Evolutionary conservation across 2,113 vertebrate species (phyloP).

Genomic region (Onychostruthus taczanowskii): DNA sequence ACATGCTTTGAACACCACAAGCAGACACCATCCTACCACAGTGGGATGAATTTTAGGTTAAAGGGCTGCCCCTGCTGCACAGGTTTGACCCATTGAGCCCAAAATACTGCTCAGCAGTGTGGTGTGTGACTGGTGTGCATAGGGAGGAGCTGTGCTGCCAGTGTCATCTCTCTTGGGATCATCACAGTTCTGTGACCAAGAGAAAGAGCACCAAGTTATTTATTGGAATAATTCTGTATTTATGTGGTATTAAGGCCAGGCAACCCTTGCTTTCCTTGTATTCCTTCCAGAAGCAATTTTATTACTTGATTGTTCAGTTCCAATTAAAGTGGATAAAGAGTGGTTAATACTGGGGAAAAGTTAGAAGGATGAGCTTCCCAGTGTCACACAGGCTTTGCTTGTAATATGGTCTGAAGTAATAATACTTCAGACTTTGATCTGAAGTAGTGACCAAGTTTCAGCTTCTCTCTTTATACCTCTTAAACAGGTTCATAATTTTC

Average conservation of each 20-base stretch:
- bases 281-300: not conserved
- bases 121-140: not conserved
- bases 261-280: not conserved
- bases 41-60: not conserved
- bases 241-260: not conserved
- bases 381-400: rapidly evolving
- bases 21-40: not conserved
- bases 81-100: not conserved
- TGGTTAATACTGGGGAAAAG: not conserved
- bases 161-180: not conserved
- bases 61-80: not conserved
- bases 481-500: not conserved
- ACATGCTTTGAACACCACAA: not conserved
- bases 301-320: not conserved
- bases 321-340: not conserved
- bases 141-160: not conserved
- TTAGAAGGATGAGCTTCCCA: not conserved
- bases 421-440: not conserved
- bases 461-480: not conserved
- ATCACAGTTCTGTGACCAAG: not conserved
- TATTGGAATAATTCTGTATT: not conserved
- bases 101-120: not conserved
- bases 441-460: not conserved
- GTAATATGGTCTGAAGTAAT: not conserved
- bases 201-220: not conserved